Base-by-base conservation (phyloP, 1,140 invertebrate species). In the Pteromalus puparum region DNA sequence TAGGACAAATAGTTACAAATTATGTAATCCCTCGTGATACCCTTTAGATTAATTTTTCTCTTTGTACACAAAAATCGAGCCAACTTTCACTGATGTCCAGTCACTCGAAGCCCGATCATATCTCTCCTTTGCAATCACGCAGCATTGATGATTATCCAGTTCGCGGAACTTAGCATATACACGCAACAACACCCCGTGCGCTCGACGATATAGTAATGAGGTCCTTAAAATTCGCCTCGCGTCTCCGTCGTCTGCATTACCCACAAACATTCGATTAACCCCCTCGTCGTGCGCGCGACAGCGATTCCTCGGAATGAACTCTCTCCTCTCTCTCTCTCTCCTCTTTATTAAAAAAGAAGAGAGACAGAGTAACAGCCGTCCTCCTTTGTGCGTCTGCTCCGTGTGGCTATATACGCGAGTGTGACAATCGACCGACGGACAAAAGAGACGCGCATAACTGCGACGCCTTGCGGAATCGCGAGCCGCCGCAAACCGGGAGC, bases 201-300 rank as follows among this genome's bases (percentile, higher is more conserved):
- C 9, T 38, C 15, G 7, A 15, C 10, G 28, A 72, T 24, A 24
- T 24, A 76, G 28, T 76, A 48, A 82, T 24, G 24, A 53, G 21
- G 48, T 46, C 65, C 26, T 77, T 67, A 42, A 53, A 78, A 83
- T 70, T 75, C 75, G 13, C 6, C 15, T n/a, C 75, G 34, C n/a
- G 74, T 83, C 38, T 9, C 38, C 30, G 42, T 53, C 18, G 18
- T 53, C 26, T 2, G 65, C 34, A 24, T 82, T 76, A 76, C 76
- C 77, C 79, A 74, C 61, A 53, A 81, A 67, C 26, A 76, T 81
- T 77, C 79, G 79, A 85, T 85, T 81, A 81, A 80, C 73, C 83
- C 72, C 70, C 13, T n/a, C 21, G 12, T 28, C 26, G 65, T 24
- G 65, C 26, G 10, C 38, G 21, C 10, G 67, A 13, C 26, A 26